Evolutionary conservation across 2,113 vertebrate genomes (phyloP), one percentile per base, ranked within the genome.

Genomic region (Peromyscus californicus): DNA sequence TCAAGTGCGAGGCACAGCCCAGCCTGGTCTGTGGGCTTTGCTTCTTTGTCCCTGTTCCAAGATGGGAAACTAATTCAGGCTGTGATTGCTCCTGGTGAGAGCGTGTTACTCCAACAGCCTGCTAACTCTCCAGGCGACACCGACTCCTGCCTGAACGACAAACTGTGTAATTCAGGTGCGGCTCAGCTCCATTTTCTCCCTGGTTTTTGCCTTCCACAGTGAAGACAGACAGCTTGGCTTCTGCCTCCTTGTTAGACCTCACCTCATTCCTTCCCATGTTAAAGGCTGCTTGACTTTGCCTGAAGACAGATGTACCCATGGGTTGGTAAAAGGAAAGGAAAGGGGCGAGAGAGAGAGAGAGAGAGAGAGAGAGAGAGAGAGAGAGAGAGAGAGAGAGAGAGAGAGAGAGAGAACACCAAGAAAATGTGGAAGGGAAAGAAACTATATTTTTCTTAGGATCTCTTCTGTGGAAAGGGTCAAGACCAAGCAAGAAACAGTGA

Each of bases 41-140:
- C 86, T 80, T 48, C 42, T 95, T 96, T 95, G 89, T 96, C 57
- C 33, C 16, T 24, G 5, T 92, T 61, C 76, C 33, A 22, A 48
- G 31, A 63, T 0, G 21, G 70, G 45, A 36, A 36, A 75, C 22
- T 80, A 26, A 13, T 45, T 6, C n/a, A 22, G 90, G n/a, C 8
- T 2, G 45, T 45, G 48, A 36, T 63, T 12, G 10, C n/a, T 74
- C 92, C 92, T 16, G 45, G 19, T 48, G 96, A 57, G 93, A 90
- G 76, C 87, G 78, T 90, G 9, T 11, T 45, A 26, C 67, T 86
- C 6, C 12, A 48, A 79, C 21, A 31, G 26, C 19, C 48, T 36
- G 17, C 24, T 92, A 16, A 21, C 93, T 97, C 79, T 95, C 36
- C 59, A 86, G 88, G 59, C 87, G 51, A 87, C 79, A 72, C 4